Percentiles rank a stretch among this genome's conserved stretches.
phyloP scores from a whole-genome alignment of 2,888 invertebrate genomes.

The Melieria omissa region DNA sequence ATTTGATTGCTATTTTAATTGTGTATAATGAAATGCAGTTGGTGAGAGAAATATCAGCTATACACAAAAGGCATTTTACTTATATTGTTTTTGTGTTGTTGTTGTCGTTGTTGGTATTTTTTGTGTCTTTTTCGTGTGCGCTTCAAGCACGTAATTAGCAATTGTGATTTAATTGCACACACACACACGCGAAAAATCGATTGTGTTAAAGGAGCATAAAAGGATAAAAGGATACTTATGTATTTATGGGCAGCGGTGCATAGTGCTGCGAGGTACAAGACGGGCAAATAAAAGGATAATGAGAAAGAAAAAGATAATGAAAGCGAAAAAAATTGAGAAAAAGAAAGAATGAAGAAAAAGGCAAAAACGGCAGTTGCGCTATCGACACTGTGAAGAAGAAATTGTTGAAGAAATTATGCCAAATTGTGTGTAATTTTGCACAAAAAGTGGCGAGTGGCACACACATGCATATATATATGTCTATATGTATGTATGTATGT shows the following conservation, averaged over 20 bases:
- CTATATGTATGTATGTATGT: conserved; percentile 10
- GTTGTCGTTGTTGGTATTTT: no score
- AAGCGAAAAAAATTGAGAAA: neutral
- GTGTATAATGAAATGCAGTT: neutral
- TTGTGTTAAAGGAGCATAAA: neutral
- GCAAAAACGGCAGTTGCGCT: neutral
- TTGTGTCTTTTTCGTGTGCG: neutral
- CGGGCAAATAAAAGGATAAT: conserved; percentile 3
- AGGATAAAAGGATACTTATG: neutral
- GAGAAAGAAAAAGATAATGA: conserved; percentile 1
- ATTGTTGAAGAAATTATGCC: no score
- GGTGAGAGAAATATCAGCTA: no score
- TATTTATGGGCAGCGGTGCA: neutral
- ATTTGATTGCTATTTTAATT: conserved; percentile 5
- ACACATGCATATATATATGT: conserved; percentile 13
- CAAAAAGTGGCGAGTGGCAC: neutral
- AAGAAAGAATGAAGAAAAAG: neutral
- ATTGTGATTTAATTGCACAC: neutral
- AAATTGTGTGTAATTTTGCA: no score
- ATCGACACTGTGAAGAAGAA: neutral
- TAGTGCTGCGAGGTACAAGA: neutral
- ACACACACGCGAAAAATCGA: neutral
- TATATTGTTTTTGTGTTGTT: no score
- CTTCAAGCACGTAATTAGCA: conserved; percentile 1
- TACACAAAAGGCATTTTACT: no score